Evolutionary conservation across 2,888 invertebrate genomes (phyloP), one percentile per base, ranked within the genome.

Genomic region (Temnothorax unifasciatus): DNA sequence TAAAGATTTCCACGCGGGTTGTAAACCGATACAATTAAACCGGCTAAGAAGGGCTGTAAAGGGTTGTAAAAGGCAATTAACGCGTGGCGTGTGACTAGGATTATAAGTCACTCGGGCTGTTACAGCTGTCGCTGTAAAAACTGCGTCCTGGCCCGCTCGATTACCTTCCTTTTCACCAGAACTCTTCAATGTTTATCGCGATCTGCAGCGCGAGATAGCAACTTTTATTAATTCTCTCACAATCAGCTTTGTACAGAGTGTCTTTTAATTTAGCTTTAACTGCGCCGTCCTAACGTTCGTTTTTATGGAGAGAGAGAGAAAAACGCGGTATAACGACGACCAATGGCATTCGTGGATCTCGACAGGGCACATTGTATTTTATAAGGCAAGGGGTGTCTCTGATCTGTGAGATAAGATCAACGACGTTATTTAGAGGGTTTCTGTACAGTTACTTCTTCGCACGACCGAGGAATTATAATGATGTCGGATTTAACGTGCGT

Each of bases 11-110:
- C 89, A 88, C 87, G 86, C 87, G 81, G 83, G 91, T 85, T 92
- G 92, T 93, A 94, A 94, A 93, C 88, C 91, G 92, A 92, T 92
- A 90, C 92, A 91, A 93, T 93, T 93, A 93, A 92, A 87, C 88
- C 83, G 86, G 76, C 63, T 18, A 47, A n/a, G 44, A 18, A 71
- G 73, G 59, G 84, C 82, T 86, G 84, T 84, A 86, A 88, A 86
- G 75, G 86, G 79, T 84, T 90, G 91, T 92, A 92, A 92, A 92
- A 90, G 89, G 92, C 93, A 93, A 93, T 94, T 93, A 94, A 94
- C 93, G 92, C 93, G 88, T 75, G 83, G 85, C 87, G 91, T 89
- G 92, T 90, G 91, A 93, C 90, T 90, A 85, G 90, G 90, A 93
- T 92, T 93, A 90, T 92, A 92, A 92, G 90, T 92, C 91, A 90